Evolutionary conservation across 2,113 vertebrate species (phyloP).

Genomic region (Mus musculus): GRCm39 chr9:67364501-67365000

Average conservation of each 20-base stretch:
- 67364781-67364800: not conserved
- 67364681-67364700: slow-evolving; percentile 60
- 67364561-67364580: slow-evolving; percentile 16
- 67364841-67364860: slow-evolving; percentile 51
- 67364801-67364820: slow-evolving; percentile 16
- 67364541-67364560: slow-evolving; percentile 43
- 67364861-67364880: slow-evolving; percentile 41
- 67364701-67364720: slow-evolving; percentile 42
- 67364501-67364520: not conserved
- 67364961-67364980: slow-evolving; percentile 61
- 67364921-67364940: slow-evolving; percentile 68
- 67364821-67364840: slow-evolving; percentile 52
- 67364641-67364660: slow-evolving; percentile 39
- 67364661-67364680: slow-evolving; percentile 30
- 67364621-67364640: slow-evolving; percentile 35
- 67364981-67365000: slow-evolving; percentile 72
- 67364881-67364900: slow-evolving; percentile 42
- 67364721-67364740: not conserved
- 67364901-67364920: slow-evolving; percentile 69
- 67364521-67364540: slow-evolving; percentile 21
- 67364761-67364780: not conserved
- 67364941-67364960: slow-evolving; percentile 48
- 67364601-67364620: slow-evolving; percentile 56
- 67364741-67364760: not conserved
- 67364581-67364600: slow-evolving; percentile 61